Evolutionary conservation across 2,113 vertebrate genomes (phyloP), one percentile per base, ranked within the genome.

Genomic region (Lamprotornis superbus): DNA sequence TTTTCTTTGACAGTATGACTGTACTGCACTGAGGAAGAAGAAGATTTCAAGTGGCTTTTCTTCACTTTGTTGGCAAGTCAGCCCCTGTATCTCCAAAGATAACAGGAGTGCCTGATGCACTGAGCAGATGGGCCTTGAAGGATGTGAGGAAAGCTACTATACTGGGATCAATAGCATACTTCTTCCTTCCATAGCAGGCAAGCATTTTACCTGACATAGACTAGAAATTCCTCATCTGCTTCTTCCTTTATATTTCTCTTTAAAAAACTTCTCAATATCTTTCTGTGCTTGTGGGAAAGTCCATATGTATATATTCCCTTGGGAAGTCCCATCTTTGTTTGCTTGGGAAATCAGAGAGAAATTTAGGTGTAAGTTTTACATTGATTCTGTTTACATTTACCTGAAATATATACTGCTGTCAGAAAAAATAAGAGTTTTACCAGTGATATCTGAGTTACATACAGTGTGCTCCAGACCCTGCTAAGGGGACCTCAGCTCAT

Each of bases 31-130:
- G 63, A 87, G 76, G 84, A 93, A 95, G 60, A 93, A 94, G 90
- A 68, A 78, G 12, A 78, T 92, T 90, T 95, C 87, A 95, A 96
- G 95, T 91, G 82, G 84, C 82, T 92, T 97, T 97, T 97, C 96
- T 97, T 53, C 95, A 94, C 93, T 94, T 93, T 19, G 75, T 91
- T 92, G 83, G 37, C 90, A 76, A 42, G 91, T 97, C 81, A 92
- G 89, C 50, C 87, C 19, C 83, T 95, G 12, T 94, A 83, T 92
- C 74, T 90, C 69, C 61, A 77, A 55, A 75, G 95, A 95, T 94
- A 94, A 82, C 22, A 69, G 57, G 22, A 73, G 92, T 94, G 89
- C 76, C 71, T 91, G 78, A 82, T 88, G 93, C 81, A 93, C 60
- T 94, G 82, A 89, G 59, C 97, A 96, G 93, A 95, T 90, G 65